These are phyloP conservation scores for Baronia brevicornis DNA, from an alignment of 2,888 invertebrate genomes.

Conservation along the genomic window DNA sequence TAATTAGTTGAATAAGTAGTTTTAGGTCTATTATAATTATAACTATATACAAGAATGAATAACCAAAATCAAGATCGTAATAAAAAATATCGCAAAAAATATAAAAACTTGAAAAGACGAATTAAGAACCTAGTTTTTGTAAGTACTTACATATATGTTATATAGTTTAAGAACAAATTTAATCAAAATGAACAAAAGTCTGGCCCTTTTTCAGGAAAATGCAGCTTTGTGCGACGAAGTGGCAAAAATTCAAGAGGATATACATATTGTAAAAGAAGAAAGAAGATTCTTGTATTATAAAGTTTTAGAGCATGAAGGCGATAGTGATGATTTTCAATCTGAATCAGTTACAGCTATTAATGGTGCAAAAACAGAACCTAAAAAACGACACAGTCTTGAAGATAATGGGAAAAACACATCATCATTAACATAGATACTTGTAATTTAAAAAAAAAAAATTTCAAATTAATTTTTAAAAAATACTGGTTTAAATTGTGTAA, in stretches of 20 bases:
- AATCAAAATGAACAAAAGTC: neutral
- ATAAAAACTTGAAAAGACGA: conserved; percentile 76
- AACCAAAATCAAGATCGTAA: conserved; percentile 39
- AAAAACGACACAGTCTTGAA: conserved; percentile 46
- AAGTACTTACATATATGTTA: conserved; percentile 60
- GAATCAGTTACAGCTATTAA: conserved; percentile 37
- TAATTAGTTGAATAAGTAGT: no score
- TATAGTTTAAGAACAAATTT: no score
- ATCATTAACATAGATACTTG: conserved; percentile 9
- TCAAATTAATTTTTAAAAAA: no score
- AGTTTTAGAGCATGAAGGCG: conserved; percentile 80
- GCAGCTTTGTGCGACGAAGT: conserved; percentile 92
- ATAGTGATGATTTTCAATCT: conserved; percentile 39
- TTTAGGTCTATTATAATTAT: no score
- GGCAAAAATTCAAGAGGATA: conserved; percentile 87
- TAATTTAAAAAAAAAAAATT: no score
- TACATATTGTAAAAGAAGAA: conserved; percentile 87
- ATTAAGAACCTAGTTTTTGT: conserved; percentile 81
- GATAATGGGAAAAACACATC: conserved; percentile 32
- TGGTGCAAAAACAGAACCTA: conserved; percentile 46
- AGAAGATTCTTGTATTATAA: conserved; percentile 86
- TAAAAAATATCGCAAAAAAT: conserved; percentile 78
- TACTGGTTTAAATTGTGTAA: no score
- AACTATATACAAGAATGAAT: conserved; percentile 29
- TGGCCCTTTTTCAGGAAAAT: conserved; percentile 78